Percentiles rank a stretch among this genome's conserved stretches.
These are phyloP conservation scores for Tinea pellionella DNA, from an alignment of 2,888 invertebrate genomes.

Conservation along the genomic window DNA sequence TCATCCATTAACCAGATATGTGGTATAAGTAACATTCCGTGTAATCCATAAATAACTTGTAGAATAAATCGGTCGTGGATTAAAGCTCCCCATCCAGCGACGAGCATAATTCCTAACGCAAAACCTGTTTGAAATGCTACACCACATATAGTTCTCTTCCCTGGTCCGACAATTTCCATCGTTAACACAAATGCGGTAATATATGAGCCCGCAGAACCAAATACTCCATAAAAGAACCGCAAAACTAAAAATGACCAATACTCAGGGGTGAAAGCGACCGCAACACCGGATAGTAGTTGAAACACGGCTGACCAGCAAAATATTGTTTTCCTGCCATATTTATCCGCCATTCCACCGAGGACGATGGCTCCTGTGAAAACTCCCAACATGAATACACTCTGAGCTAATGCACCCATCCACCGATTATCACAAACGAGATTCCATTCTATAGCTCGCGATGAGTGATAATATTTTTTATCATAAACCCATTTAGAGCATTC, in stretches of 20 bases:
- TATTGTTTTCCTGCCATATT: constrained; percentile 83
- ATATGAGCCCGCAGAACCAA: constrained; percentile 85
- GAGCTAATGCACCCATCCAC: constrained; percentile 86
- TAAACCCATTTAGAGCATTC: constrained; percentile 73
- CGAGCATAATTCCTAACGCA: constrained; percentile 83
- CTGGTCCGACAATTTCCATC: constrained; percentile 87
- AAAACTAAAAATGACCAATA: constrained; percentile 77
- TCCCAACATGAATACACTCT: constrained; percentile 85
- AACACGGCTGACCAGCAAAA: constrained; percentile 83
- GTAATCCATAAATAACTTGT: constrained; percentile 84
- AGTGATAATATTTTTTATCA: constrained; percentile 77
- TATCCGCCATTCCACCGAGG: constrained; percentile 85
- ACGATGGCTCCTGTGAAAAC: constrained; percentile 86
- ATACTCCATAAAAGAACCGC: constrained; percentile 80
- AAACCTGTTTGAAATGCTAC: constrained; percentile 83
- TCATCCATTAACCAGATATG: constrained; percentile 93
- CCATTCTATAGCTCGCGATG: constrained; percentile 85
- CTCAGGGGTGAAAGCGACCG: constrained; percentile 82
- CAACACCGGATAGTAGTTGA: constrained; percentile 77
- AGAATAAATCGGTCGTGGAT: constrained; percentile 78
- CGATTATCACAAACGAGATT: constrained; percentile 80
- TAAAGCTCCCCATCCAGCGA: constrained; percentile 84
- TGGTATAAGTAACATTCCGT: constrained; percentile 76
- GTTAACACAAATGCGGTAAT: constrained; percentile 76
- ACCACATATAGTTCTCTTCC: constrained; percentile 83